Evolutionary conservation across 2,113 vertebrate genomes (phyloP), one percentile per base, ranked within the genome.

Genomic region (Phylloscopus trochiloides): DNA sequence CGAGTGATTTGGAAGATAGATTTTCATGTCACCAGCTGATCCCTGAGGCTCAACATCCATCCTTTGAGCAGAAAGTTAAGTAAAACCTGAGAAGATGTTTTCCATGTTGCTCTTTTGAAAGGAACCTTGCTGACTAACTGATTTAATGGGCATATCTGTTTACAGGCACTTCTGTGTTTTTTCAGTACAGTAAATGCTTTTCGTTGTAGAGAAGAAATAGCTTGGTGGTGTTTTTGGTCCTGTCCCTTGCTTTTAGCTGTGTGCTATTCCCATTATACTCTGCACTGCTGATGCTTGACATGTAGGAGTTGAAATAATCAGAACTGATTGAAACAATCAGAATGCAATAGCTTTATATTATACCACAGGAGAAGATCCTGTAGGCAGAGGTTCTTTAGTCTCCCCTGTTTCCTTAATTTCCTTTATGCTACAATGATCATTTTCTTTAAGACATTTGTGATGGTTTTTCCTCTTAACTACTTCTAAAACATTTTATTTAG

Each of bases 21-120:
- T 96, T 95, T 96, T 93, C 71, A 29, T 89, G 92, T 94, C 92
- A 88, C 42, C 68, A 38, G 77, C 88, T 70, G 81, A 92, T 96
- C 86, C 90, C 84, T 24, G 66, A 85, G 81, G 85, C 87, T 96
- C 66, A 40, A 61, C 63, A 50, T 63, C 43, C 79, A 54, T 67
- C 51, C 66, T 59, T 74, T 58, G 58, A 89, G 48, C 52, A 85
- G 73, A 95, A 94, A 91, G 38, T 95, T 90, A 94, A 94, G 62
- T 97, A 94, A 97, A 94, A 92, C 38, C 38, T 43, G 70, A 68
- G 93, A 93, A 43, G 50, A 55, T 84, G 47, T 84, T 97, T 92
- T 95, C 88, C 32, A 5, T 71, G 87, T 91, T 90, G 40, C 32
- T 68, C 17, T 76, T 85, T 82, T 11, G 31, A 65, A 90, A 72